Percentiles rank a stretch among this genome's conserved stretches.
These are phyloP conservation scores for Eptesicus fuscus DNA, from an alignment of 2,113 vertebrate genomes.

Conservation along the genomic window DNA sequence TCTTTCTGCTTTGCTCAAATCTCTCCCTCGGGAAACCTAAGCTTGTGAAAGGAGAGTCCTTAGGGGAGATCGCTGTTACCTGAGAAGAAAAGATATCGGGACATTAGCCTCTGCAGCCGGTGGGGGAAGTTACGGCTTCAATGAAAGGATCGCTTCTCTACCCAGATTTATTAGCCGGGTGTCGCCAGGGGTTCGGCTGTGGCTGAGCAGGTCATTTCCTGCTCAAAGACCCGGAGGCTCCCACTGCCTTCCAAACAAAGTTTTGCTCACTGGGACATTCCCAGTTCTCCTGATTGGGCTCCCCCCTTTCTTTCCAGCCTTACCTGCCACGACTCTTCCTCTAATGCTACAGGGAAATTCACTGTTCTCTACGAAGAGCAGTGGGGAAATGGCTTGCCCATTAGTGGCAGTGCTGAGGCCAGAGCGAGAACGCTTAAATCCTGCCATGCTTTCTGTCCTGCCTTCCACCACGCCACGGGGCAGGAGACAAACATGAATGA, in stretches of 20 bases:
- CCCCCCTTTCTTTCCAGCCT: neutral
- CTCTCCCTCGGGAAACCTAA: conserved; percentile 31
- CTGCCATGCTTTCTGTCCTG: neutral
- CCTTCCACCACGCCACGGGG: neutral
- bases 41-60: neutral
- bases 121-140: neutral
- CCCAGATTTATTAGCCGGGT: neutral
- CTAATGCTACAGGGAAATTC: neutral
- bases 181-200: neutral
- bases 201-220: neutral
- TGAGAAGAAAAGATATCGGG: neutral
- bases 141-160: neutral
- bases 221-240: neutral
- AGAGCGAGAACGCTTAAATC: neutral
- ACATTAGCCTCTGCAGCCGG: neutral
- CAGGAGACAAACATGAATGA: neutral
- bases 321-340: neutral
- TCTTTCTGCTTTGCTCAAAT: conserved; percentile 12
- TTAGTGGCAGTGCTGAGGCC: neutral
- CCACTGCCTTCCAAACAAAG: neutral
- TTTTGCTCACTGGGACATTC: neutral
- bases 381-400: neutral
- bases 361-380: neutral
- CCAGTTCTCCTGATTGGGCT: neutral
- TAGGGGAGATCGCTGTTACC: conserved; percentile 4